phyloP scores from a whole-genome alignment of 2,888 invertebrate genomes.

The Zele albiditarsus region DNA sequence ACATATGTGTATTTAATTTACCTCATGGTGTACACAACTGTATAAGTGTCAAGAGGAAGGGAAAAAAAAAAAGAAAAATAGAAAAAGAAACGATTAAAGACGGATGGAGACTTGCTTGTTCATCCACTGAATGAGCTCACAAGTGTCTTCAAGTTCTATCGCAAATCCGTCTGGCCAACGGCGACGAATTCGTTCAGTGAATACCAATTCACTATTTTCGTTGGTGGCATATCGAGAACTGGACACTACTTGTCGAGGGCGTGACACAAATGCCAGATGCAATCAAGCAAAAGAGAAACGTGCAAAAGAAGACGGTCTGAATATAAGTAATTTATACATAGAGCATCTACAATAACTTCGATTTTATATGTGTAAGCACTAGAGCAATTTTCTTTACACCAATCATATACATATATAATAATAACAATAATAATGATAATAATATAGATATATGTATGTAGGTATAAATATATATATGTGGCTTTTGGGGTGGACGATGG shows the following conservation, averaged over 20 bases:
- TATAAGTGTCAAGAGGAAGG: not conserved
- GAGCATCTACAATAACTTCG: not conserved
- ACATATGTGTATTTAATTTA: too few relatives aligned
- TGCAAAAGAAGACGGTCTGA: slow-evolving; percentile 24
- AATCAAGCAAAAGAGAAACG: slow-evolving; percentile 61
- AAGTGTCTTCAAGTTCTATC: slow-evolving; percentile 55
- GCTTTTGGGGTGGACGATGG: slow-evolving; percentile 17
- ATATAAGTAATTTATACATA: slow-evolving; percentile 5
- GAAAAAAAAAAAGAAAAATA: not conserved
- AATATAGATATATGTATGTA: slow-evolving; percentile 20
- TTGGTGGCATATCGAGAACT: slow-evolving; percentile 70
- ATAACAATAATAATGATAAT: slow-evolving; percentile 21
- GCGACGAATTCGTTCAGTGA: slow-evolving; percentile 58
- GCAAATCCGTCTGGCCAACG: slow-evolving; percentile 72
- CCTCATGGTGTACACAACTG: not conserved
- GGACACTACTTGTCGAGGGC: slow-evolving; percentile 67
- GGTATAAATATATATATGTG: slow-evolving; percentile 11
- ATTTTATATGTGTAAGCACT: not conserved
- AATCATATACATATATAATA: not conserved
- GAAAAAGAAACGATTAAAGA: slow-evolving; percentile 31
- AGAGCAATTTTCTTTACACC: not conserved
- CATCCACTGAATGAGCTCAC: slow-evolving; percentile 16
- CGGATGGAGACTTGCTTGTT: slow-evolving; percentile 19
- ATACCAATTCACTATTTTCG: slow-evolving; percentile 70
- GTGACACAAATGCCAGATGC: slow-evolving; percentile 73